Percentiles rank a stretch among this genome's conserved stretches.
Conservation (phyloP, 2,113 vertebrate species). For the Oplegnathus fasciatus region DNA sequence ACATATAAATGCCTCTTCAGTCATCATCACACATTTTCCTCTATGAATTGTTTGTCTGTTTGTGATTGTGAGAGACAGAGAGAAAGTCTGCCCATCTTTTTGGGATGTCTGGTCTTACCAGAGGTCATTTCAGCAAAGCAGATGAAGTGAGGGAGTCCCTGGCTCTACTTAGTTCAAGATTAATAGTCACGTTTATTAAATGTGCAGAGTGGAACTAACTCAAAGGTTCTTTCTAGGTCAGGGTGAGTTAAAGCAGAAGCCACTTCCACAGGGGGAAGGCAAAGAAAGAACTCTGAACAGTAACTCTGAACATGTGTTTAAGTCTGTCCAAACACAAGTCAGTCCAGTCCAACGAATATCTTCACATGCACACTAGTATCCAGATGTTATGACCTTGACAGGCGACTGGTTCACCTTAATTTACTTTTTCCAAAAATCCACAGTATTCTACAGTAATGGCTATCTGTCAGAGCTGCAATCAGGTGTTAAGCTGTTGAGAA, state of each 20-base stretch:
- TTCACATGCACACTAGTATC: background rate
- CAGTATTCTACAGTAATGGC: background rate
- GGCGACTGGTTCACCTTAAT: background rate
- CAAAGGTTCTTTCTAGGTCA: conserved; percentile 47
- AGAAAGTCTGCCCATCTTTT: background rate
- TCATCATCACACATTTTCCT: background rate
- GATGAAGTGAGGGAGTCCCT: conserved; percentile 15
- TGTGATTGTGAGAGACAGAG: background rate
- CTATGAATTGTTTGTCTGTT: background rate
- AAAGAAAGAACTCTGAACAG: background rate
- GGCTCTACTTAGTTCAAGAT: conserved; percentile 10
- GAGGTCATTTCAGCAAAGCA: conserved; percentile 1
- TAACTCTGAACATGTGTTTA: background rate
- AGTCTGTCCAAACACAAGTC: background rate
- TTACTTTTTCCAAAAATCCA: background rate
- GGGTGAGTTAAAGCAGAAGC: conserved; percentile 20
- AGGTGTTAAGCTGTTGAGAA: conserved; percentile 1
- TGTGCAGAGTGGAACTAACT: conserved; percentile 36
- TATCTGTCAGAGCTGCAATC: background rate
- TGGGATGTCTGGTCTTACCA: background rate
- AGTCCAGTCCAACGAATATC: background rate
- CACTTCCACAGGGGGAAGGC: background rate
- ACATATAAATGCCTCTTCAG: background rate
- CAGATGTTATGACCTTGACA: background rate
- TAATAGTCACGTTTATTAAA: conserved; percentile 52